Base-by-base conservation (phyloP, 2,113 vertebrate species). In the Antennarius striatus region DNA sequence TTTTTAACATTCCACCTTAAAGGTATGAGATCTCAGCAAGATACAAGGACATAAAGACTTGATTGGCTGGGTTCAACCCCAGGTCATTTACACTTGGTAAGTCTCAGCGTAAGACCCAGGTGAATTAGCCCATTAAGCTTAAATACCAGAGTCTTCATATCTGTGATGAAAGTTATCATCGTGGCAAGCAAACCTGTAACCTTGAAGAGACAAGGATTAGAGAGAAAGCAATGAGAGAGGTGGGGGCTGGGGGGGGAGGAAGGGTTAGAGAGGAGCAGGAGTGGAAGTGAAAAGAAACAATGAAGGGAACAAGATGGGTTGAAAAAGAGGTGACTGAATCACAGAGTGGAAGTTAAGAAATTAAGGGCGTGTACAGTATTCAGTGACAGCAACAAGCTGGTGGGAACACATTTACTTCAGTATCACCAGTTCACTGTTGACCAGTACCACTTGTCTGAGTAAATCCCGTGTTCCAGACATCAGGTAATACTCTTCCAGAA, bases 61-160 rank as follows among this genome's bases (percentile, higher is more conserved):
- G 62, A 68, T 46, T 75, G 82, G 51, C 49, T 50, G 51, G 74
- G 83, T 87, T 83, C 80, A 81, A 80, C 55, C 56, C 68, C 43
- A 70, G 87, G 78, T 78, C 80, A 71, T 68, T 46, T 52, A 75
- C 65, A 57, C 71, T 55, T 39, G 47, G 17, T 39, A 55, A 71
- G 61, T 64, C 72, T 75, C 53, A 45, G 67, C 53, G 58, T 63
- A 52, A 68, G 77, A 85, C 80, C 74, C 79, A 42, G 62, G 75
- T 77, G 71, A 82, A 82, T 83, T 78, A 60, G 39, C 59, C 79
- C 69, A 77, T 82, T 75, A 76, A 75, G 52, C 79, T 84, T 80
- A 78, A 83, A 84, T 65, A 74, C 77, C 72, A 52, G 68, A 48
- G 63, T 73, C 58, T 5, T 75, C 75, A 58, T 74, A 65, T 77